Evolutionary conservation across 2,797 vertebrate genomes (phyloP).

Genomic region (Mormyrops attenuatus): DNA sequence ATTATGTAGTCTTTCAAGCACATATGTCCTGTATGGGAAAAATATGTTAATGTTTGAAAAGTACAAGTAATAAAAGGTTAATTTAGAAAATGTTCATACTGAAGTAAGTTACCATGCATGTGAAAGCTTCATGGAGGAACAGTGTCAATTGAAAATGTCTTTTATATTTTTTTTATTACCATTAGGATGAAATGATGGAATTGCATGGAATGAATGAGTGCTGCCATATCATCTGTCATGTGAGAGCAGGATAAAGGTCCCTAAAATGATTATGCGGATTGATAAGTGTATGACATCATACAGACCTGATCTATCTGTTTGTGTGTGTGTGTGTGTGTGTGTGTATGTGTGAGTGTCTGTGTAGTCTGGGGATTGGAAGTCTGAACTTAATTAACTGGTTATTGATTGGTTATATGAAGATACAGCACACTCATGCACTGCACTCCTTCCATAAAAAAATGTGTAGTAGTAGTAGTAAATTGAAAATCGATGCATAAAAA

Average conservation of each 20-base stretch:
- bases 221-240: background rate
- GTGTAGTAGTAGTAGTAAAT: background rate
- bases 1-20: background rate
- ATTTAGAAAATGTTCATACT: background rate
- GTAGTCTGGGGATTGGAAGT: background rate
- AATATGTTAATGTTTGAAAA: background rate
- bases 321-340: background rate
- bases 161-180: background rate
- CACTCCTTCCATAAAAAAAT: background rate
- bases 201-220: background rate
- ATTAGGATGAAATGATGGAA: background rate
- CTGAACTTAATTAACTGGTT: background rate
- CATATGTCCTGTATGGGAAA: background rate
- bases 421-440: background rate
- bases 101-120: background rate
- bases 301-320: background rate
- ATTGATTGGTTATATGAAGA: background rate
- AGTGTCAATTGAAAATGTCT: background rate
- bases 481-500: background rate
- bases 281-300: background rate
- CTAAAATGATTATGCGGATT: background rate
- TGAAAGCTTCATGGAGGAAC: background rate
- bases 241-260: background rate
- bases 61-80: background rate
- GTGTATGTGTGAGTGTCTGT: background rate